Base-by-base conservation (phyloP, 2,888 invertebrate genomes). In the Drosophila mulleri region DNA sequence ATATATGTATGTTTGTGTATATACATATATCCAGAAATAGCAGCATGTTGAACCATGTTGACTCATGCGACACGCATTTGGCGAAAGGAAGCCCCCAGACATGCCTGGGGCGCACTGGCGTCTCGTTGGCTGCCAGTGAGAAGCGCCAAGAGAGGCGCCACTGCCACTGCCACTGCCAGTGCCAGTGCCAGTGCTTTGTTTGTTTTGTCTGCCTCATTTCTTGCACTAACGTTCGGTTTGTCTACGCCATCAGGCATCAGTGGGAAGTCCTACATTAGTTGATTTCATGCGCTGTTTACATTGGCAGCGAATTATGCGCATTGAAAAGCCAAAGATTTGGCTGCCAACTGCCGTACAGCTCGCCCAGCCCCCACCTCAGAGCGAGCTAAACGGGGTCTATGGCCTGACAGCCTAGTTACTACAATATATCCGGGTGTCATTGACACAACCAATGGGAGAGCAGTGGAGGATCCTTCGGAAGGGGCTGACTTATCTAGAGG, bases 271-370 rank as follows among this genome's bases (percentile, higher is more conserved):
- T 75, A 84, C 84, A 86, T 87, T 88, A 86, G 86, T 87, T 86
- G 87, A 88, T 87, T 87, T 87, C 81, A 88, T 88, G 84, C 89
- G 87, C 87, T 88, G 87, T 86, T 86, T 86, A 86, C 86, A 87
- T 81, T 86, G 87, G 73, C 89, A 86, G 83, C 84, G 89, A 86
- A 88, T 86, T 86, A 88, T 88, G 86, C 89, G 84, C 88, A 85
- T 84, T 87, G 85, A 75, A 78, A 79, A 68, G 65, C 60, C 74
- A 66, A 75, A 81, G 83, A 81, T 81, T 85, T 79, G 68, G 64
- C 78, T 78, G 80, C 86, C 86, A 85, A 78, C 67, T 48, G 65
- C 29, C 52, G 18, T 52, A 26, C 41, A 41, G 26, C 29, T 20
- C 12, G 5, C 14, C 37, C 7, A 12, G 9, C 18, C 32, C n/a